A percentile compares a stretch with the other conserved stretches of the same genome.
Conservation (phyloP, 2,888 invertebrate genomes). For the Baronia brevicornis region DNA sequence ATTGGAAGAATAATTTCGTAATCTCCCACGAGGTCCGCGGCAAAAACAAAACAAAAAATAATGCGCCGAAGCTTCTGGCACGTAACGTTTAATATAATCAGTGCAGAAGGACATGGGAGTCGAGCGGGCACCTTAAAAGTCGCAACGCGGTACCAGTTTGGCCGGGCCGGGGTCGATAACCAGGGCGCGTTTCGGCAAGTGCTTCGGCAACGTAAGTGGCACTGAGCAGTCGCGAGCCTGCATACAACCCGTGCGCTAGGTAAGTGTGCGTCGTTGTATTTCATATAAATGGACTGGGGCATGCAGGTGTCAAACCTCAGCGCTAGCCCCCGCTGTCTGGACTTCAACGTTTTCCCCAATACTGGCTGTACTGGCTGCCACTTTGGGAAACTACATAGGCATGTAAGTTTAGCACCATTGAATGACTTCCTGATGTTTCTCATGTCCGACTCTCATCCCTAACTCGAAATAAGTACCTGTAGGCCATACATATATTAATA, state of each 20-base stretch:
- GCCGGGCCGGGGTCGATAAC: constrained; percentile 55
- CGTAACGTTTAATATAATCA: constrained; percentile 9
- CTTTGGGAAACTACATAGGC: no score
- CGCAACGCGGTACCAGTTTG: constrained; percentile 28
- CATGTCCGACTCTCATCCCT: no score
- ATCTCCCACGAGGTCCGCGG: constrained; percentile 1
- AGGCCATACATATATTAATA: no score
- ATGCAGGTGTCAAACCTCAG: no score
- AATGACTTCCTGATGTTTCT: no score
- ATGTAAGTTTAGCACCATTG: no score
- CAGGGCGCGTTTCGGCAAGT: constrained; percentile 47
- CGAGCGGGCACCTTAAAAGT: constrained; percentile 3
- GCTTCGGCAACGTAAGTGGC: constrained; percentile 46
- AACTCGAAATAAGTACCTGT: no score
- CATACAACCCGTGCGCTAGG: constrained; percentile 12
- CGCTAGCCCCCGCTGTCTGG: no score
- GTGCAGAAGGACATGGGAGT: constrained; percentile 9
- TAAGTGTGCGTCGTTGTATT: constrained; percentile 5
- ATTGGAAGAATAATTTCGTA: constrained; percentile 3
- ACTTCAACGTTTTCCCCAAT: no score
- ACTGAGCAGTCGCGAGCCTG: constrained; percentile 11
- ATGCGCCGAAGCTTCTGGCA: constrained; percentile 3
- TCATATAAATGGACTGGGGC: not conserved
- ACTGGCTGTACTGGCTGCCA: no score
- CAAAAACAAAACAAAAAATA: not conserved